Evolutionary conservation across 2,797 vertebrate species (phyloP).

Genomic region (Antrozous pallidus): DNA sequence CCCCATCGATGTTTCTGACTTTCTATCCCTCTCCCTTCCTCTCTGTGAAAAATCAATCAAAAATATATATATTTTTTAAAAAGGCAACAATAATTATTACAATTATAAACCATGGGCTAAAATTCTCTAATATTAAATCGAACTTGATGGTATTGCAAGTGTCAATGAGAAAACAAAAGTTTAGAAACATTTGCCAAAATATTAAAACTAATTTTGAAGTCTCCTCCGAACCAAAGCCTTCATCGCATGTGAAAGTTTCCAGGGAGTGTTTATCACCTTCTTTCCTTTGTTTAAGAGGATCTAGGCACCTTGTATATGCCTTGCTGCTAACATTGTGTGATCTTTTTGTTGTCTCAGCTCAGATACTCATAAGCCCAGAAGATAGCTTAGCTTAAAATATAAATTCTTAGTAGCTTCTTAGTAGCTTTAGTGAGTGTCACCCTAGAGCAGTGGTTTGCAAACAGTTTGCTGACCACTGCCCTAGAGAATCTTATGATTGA

Average conservation of each 20-base stretch:
- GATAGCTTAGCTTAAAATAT: neutral
- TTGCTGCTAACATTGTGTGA: neutral
- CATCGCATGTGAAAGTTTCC: neutral
- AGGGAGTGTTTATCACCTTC: neutral
- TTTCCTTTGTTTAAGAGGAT: neutral
- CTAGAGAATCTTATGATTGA: conserved; percentile 36
- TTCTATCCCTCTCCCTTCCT: too few species aligned
- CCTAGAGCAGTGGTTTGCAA: too few species aligned
- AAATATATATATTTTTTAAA: too few species aligned
- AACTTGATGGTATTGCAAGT: neutral
- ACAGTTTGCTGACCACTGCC: too few species aligned
- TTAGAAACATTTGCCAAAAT: neutral
- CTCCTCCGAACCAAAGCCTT: neutral
- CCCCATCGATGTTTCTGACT: too few species aligned
- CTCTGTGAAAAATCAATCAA: too few species aligned
- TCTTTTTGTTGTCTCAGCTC: neutral
- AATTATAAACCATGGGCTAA: neutral
- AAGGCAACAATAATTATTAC: neutral
- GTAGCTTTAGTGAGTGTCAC: conserved; percentile 26
- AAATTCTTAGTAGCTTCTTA: conserved; percentile 3
- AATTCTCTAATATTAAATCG: neutral
- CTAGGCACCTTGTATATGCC: neutral
- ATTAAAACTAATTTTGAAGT: neutral
- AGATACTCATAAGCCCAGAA: neutral
- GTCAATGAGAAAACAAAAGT: neutral